A percentile compares a stretch with the other conserved stretches of the same genome.
Evolutionary conservation across 2,888 invertebrate genomes (phyloP).

Genomic region (Idaea aversata): DNA sequence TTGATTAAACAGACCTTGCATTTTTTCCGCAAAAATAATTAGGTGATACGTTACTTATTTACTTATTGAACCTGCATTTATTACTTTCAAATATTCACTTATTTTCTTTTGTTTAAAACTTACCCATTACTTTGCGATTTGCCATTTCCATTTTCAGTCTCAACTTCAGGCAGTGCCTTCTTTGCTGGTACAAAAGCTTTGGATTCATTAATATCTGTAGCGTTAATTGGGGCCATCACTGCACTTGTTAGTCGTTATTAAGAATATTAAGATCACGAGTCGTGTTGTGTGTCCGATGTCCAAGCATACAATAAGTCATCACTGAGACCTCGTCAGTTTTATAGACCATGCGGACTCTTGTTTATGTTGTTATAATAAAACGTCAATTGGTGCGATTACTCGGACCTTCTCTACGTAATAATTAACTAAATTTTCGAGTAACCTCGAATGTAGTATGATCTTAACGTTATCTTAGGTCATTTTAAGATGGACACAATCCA

Average conservation of each 20-base stretch:
- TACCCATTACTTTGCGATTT: slow-evolving; percentile 46
- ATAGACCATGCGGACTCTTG: slow-evolving; percentile 49
- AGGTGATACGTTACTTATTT: neutral
- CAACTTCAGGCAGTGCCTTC: slow-evolving; percentile 64
- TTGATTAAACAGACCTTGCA: neutral
- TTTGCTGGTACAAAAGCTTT: slow-evolving; percentile 56
- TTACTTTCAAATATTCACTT: neutral
- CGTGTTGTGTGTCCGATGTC: slow-evolving; percentile 53
- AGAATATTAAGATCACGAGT: slow-evolving; percentile 30
- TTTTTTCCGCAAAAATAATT: neutral
- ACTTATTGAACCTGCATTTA: too few species aligned
- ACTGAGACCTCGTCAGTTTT: slow-evolving; percentile 49
- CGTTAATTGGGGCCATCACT: slow-evolving; percentile 73
- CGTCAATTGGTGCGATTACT: slow-evolving; percentile 26
- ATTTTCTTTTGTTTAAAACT: slow-evolving; percentile 21
- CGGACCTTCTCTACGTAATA: slow-evolving; percentile 4
- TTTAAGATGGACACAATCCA: too few species aligned
- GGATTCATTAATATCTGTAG: slow-evolving; percentile 52
- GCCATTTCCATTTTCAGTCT: slow-evolving; percentile 56
- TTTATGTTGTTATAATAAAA: slow-evolving; percentile 23
- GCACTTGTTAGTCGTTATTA: slow-evolving; percentile 34
- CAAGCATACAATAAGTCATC: slow-evolving; percentile 58
- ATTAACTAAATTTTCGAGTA: neutral
- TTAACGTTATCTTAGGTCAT: neutral
- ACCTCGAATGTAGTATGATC: neutral